These are phyloP conservation scores for Periparus ater DNA, from an alignment of 2,797 vertebrate genomes.

Conservation along the genomic window DNA sequence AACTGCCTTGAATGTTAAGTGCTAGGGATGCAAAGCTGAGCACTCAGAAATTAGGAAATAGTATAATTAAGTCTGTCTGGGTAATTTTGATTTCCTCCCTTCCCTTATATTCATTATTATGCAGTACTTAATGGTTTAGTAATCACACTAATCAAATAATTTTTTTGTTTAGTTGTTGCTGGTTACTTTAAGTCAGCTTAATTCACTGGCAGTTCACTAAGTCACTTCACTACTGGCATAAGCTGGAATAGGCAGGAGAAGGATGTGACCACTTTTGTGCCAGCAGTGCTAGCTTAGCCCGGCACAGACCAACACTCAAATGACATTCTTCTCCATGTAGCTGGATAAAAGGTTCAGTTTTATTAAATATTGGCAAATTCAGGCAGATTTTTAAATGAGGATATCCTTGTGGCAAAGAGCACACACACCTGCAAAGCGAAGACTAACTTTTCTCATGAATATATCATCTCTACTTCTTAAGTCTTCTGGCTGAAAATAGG, in stretches of 20 bases:
- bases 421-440: neutral
- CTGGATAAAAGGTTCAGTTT: neutral
- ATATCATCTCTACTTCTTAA: neutral
- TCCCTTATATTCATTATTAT: constrained; percentile 13
- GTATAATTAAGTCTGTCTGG: neutral
- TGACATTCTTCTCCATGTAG: neutral
- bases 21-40: neutral
- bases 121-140: neutral
- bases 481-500: neutral
- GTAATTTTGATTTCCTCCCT: constrained; percentile 28
- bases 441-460: neutral
- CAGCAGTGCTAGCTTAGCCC: neutral
- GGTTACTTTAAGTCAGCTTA: neutral
- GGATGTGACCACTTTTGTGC: neutral
- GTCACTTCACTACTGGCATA: neutral
- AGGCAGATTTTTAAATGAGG: neutral
- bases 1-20: neutral
- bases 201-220: neutral
- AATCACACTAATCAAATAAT: neutral
- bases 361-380: neutral
- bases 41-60: neutral
- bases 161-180: neutral
- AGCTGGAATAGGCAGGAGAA: neutral
- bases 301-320: neutral
- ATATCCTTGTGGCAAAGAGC: neutral